Percentiles rank a stretch among this genome's conserved stretches.
These are phyloP conservation scores for Apodemia duryi DNA, from an alignment of 2,888 invertebrate genomes.

Conservation along the genomic window DNA sequence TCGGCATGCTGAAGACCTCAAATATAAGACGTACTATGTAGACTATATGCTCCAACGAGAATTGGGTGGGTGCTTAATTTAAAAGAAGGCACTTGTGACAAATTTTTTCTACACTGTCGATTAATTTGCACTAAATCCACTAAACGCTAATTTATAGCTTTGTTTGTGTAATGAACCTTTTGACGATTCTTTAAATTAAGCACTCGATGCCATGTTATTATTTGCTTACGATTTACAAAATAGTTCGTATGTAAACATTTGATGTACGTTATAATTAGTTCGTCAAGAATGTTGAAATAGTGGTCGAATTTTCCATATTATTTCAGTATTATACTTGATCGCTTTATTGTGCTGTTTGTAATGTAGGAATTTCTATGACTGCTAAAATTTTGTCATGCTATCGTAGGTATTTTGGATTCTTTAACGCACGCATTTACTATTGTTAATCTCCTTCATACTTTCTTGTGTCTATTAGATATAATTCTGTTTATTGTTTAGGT, in stretches of 20 bases:
- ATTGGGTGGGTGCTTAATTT: conserved; percentile 77
- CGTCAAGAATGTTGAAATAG: conserved; percentile 15
- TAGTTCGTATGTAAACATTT: conserved; percentile 9
- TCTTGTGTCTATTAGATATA: background rate
- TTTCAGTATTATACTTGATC: conserved; percentile 19
- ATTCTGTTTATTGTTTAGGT: conserved; percentile 1
- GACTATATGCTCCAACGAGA: conserved; percentile 75
- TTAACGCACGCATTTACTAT: conserved; percentile 7
- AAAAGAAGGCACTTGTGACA: conserved; percentile 55
- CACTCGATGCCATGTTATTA: conserved; percentile 51
- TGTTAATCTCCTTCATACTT: background rate
- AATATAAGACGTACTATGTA: conserved; percentile 73
- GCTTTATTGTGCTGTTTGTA: conserved; percentile 20
- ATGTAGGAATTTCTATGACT: conserved; percentile 17
- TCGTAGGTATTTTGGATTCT: conserved; percentile 14
- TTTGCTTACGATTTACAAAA: conserved; percentile 32
- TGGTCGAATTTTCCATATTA: conserved; percentile 19
- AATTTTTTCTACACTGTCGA: background rate
- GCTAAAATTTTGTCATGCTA: conserved; percentile 19
- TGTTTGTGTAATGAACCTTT: conserved; percentile 47
- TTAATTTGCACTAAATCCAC: background rate
- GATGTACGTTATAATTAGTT: conserved; percentile 1
- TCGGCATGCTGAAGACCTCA: conserved; percentile 71
- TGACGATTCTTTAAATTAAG: conserved; percentile 70
- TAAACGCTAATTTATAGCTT: conserved; percentile 14